Conservation (phyloP, 2,797 vertebrate genomes). For the Siniperca obscura region DNA sequence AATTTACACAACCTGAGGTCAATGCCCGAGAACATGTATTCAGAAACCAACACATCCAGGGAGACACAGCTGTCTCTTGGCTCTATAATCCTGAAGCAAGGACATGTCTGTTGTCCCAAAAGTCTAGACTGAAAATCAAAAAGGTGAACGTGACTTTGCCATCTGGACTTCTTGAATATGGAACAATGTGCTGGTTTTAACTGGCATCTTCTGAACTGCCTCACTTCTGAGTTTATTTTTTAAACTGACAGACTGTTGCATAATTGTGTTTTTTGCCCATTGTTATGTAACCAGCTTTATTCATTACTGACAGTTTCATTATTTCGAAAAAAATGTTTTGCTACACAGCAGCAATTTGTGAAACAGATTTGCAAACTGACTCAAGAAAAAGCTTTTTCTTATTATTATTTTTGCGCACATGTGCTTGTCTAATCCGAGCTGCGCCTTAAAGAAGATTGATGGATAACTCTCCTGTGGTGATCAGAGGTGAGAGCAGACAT, state of each 20-base stretch:
- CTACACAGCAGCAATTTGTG: not conserved
- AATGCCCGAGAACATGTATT: not conserved
- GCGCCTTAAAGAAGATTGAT: not conserved
- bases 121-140: not conserved
- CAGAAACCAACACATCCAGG: constrained; percentile 4
- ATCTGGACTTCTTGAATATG: not conserved
- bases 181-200: not conserved
- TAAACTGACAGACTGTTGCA: not conserved
- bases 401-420: constrained; percentile 2
- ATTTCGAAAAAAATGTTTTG: not conserved
- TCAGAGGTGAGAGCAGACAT: constrained; percentile 10
- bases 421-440: not conserved
- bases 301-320: constrained; percentile 8
- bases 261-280: not conserved
- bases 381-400: not conserved
- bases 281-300: constrained; percentile 12
- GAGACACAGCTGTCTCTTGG: constrained; percentile 1
- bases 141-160: not conserved
- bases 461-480: constrained; percentile 1
- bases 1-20: constrained; percentile 5
- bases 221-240: not conserved
- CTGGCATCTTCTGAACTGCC: not conserved
- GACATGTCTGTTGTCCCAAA: not conserved
- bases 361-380: constrained; percentile 1
- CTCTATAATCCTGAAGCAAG: constrained; percentile 5